Percentiles rank a stretch among this genome's conserved stretches.
phyloP scores from a whole-genome alignment of 35 echinoderm and acorn worm species.

The Hemicentrotus pulcherrimus region DNA sequence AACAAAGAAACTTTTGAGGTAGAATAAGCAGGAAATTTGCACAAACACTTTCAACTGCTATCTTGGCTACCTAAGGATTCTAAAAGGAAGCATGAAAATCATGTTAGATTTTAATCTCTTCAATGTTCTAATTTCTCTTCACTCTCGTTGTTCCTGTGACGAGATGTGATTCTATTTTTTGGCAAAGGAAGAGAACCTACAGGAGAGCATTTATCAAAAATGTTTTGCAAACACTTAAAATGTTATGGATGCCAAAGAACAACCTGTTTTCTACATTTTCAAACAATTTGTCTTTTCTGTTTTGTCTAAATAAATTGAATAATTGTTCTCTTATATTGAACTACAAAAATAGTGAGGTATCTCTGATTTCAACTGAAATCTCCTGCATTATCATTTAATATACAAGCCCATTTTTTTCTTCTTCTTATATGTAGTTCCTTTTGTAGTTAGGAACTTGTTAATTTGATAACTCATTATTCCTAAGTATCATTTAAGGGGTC shows the following conservation, averaged over 20 bases:
- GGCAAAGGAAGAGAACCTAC: not conserved
- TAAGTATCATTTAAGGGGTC: no score
- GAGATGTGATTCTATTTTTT: not conserved
- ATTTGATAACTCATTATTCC: no score
- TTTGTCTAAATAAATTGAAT: no score
- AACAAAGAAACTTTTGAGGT: not conserved
- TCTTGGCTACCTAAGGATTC: not conserved
- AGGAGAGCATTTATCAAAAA: not conserved
- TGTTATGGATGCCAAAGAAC: not conserved
- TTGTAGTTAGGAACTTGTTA: no score
- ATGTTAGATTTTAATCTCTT: constrained; percentile 14
- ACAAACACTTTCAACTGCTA: not conserved
- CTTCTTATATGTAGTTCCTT: no score
- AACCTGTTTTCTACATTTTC: not conserved
- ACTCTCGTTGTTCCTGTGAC: not conserved
- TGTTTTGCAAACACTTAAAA: not conserved
- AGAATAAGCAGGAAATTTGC: constrained; percentile 10
- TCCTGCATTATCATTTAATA: no score
- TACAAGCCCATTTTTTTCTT: no score
- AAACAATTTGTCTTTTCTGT: not conserved
- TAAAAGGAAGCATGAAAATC: constrained; percentile 2
- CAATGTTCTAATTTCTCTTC: not conserved
- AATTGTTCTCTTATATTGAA: no score
- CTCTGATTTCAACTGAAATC: no score
- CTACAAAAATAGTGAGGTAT: no score